A percentile compares a stretch with the other conserved stretches of the same genome.
Conservation (phyloP, 2,113 vertebrate genomes). For the Neolamprologus caudopunctatus region DNA sequence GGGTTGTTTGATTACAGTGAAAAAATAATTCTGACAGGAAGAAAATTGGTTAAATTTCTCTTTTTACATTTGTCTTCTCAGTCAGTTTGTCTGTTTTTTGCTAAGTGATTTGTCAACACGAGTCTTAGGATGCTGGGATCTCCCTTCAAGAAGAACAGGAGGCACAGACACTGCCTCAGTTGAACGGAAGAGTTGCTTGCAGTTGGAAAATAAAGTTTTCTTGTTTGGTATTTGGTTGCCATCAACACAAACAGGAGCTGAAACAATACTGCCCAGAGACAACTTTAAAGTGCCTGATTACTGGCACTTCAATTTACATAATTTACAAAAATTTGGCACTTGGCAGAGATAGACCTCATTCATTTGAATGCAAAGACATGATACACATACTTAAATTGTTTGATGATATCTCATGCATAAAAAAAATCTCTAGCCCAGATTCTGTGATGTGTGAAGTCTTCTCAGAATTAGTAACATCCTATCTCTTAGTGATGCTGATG, state of each 20-base stretch:
- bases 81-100: neutral
- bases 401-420: neutral
- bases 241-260: neutral
- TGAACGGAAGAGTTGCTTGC: neutral
- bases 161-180: neutral
- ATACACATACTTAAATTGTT: neutral
- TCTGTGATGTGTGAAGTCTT: neutral
- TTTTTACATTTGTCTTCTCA: neutral
- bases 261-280: neutral
- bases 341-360: neutral
- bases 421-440: neutral
- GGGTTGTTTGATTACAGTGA: neutral
- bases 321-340: neutral
- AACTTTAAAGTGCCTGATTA: neutral
- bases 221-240: neutral
- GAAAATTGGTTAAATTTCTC: neutral
- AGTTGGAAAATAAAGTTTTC: neutral
- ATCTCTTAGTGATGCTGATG: neutral
- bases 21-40: neutral
- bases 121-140: neutral
- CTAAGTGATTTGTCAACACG: neutral
- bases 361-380: neutral
- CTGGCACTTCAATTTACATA: neutral
- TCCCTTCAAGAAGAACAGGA: neutral
- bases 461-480: neutral